phyloP scores from a whole-genome alignment of 1,140 invertebrate species.

The Aphelenchoides avenae region DNA sequence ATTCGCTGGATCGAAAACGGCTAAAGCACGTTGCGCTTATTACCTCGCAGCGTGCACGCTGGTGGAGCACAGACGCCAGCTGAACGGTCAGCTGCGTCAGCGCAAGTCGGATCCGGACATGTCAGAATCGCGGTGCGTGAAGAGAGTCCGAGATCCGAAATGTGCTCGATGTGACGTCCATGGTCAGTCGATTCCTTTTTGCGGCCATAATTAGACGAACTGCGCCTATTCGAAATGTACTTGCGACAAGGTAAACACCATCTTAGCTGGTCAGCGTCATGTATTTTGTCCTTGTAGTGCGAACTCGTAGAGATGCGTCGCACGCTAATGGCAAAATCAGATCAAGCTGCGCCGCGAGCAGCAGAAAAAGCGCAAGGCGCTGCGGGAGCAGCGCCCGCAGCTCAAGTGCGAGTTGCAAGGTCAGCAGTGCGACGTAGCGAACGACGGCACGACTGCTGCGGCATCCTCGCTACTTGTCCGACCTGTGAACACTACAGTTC shows the following conservation, averaged over 20 bases:
- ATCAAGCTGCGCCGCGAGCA: slow-evolving; percentile 47
- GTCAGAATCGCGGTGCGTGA: slow-evolving; percentile 8
- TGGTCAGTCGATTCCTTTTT: slow-evolving; percentile 33
- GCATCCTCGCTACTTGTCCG: neutral
- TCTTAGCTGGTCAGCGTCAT: slow-evolving; percentile 1
- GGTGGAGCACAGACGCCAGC: slow-evolving; percentile 42
- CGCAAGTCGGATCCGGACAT: slow-evolving; percentile 21
- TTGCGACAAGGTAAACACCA: slow-evolving; percentile 32
- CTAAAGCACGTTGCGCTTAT: too few species aligned
- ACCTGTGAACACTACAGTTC: neutral
- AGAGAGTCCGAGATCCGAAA: slow-evolving; percentile 43
- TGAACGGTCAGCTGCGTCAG: slow-evolving; percentile 40
- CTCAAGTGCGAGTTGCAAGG: slow-evolving; percentile 12
- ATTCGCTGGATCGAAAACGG: too few species aligned
- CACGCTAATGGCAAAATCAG: slow-evolving; percentile 39
- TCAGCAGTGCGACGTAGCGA: neutral
- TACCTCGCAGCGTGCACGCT: slow-evolving; percentile 44
- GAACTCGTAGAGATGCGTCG: slow-evolving; percentile 42
- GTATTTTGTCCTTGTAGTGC: slow-evolving; percentile 27
- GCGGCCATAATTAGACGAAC: slow-evolving; percentile 43
- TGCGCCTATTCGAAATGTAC: slow-evolving; percentile 36
- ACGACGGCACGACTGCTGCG: neutral
- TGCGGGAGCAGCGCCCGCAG: slow-evolving; percentile 5
- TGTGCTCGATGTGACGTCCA: slow-evolving; percentile 46
- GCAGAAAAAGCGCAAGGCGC: slow-evolving; percentile 36